phyloP scores from a whole-genome alignment of 1,140 invertebrate genomes.

The Drosophila nikananu region DNA sequence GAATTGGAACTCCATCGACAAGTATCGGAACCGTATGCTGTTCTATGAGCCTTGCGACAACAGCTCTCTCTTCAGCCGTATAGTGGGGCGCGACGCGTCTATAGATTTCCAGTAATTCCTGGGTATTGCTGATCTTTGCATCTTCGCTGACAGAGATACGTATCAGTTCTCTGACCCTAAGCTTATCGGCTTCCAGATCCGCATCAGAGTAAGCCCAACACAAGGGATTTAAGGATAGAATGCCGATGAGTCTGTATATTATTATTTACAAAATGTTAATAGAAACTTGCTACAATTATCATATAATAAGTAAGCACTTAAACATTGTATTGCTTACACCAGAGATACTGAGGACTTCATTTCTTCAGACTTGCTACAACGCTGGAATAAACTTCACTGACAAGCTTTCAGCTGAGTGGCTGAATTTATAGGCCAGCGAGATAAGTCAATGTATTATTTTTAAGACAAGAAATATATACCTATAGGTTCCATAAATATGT shows the following conservation, averaged over 20 bases:
- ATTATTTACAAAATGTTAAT: not conserved
- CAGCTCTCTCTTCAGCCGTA: not conserved
- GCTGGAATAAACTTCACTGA: slow-evolving; percentile 11
- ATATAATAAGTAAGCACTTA: no score
- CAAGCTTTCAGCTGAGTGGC: no score
- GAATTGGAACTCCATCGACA: slow-evolving; percentile 11
- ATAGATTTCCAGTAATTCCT: slow-evolving; percentile 8
- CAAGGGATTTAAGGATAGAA: not conserved
- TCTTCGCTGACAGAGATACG: not conserved
- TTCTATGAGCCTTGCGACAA: not conserved
- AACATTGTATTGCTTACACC: not conserved
- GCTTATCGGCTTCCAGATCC: not conserved
- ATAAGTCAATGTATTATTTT: not conserved
- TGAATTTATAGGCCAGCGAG: slow-evolving; percentile 11
- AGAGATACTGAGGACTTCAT: not conserved
- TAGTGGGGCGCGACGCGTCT: not conserved
- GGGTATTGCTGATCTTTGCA: slow-evolving; percentile 1
- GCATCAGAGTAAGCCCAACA: not conserved
- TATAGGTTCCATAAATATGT: no score
- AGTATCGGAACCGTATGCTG: not conserved
- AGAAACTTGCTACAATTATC: no score
- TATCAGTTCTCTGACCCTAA: not conserved
- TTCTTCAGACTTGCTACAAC: not conserved
- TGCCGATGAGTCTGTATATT: not conserved
- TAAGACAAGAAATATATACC: not conserved